Evolutionary conservation across 2,888 invertebrate species (phyloP).

Genomic region (Dynastes grantii): DNA sequence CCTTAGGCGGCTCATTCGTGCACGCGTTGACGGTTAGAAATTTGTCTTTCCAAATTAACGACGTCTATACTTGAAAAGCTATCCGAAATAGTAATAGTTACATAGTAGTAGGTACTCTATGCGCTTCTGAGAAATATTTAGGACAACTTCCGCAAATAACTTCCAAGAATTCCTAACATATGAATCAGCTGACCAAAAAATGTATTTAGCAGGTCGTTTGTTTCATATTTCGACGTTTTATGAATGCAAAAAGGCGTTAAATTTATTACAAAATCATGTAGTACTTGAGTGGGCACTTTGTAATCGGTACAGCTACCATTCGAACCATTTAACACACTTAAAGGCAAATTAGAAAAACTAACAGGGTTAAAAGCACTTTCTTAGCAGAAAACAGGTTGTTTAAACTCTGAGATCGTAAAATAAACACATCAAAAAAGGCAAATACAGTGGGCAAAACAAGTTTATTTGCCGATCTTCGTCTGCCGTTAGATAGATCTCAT

Average conservation of each 20-base stretch:
- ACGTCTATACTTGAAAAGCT: not conserved
- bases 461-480: not conserved
- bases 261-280: no score
- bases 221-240: not conserved
- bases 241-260: not conserved
- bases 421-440: not conserved
- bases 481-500: not conserved
- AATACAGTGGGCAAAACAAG: not conserved
- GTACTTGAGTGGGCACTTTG: no score
- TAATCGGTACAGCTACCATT: not conserved
- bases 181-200: constrained; percentile 52
- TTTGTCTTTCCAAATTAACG: constrained; percentile 34
- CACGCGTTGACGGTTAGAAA: constrained; percentile 1
- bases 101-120: not conserved
- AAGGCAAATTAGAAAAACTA: no score
- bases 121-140: not conserved
- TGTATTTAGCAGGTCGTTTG: not conserved
- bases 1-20: not conserved
- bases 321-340: no score
- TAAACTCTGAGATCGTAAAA: not conserved
- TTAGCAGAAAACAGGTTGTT: not conserved
- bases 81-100: not conserved
- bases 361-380: no score
- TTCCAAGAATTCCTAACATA: constrained; percentile 42
- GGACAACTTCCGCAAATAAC: constrained; percentile 36